These are phyloP conservation scores for Megalopta genalis DNA, from an alignment of 1,140 invertebrate species.

Conservation along the genomic window DNA sequence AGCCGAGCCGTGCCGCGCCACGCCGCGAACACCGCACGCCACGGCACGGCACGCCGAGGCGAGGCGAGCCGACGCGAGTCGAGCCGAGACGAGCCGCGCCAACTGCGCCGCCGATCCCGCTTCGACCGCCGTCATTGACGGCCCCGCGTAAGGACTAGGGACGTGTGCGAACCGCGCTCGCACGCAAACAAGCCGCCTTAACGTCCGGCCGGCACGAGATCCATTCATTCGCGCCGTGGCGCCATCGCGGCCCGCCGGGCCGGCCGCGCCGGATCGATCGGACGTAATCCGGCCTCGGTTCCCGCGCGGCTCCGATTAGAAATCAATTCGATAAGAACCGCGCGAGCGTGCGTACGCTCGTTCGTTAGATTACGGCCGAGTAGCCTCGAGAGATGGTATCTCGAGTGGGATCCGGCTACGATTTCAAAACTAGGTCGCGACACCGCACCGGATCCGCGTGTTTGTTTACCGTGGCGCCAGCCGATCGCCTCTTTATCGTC, in stretches of 20 bases:
- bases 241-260: not conserved
- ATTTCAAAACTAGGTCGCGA: conserved; percentile 21
- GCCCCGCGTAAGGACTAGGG: conserved; percentile 33
- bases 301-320: not conserved
- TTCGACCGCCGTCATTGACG: conserved; percentile 49
- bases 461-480: conserved; percentile 28
- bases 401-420: not conserved
- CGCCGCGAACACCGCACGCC: no score
- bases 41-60: no score
- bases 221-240: conserved; percentile 19
- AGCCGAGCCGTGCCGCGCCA: no score
- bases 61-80: no score
- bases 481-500: conserved; percentile 4
- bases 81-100: not conserved
- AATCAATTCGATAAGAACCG: not conserved
- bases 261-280: not conserved
- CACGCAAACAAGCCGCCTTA: conserved; percentile 53
- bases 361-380: not conserved
- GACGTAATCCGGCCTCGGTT: not conserved
- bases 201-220: conserved; percentile 33
- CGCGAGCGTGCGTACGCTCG: not conserved
- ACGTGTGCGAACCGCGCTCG: conserved; percentile 59
- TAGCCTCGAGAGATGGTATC: not conserved
- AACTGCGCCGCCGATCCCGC: conserved; percentile 51
- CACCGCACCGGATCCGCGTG: not conserved